Conservation (phyloP, 1,140 invertebrate genomes). For the Monomorium pharaonis region DNA sequence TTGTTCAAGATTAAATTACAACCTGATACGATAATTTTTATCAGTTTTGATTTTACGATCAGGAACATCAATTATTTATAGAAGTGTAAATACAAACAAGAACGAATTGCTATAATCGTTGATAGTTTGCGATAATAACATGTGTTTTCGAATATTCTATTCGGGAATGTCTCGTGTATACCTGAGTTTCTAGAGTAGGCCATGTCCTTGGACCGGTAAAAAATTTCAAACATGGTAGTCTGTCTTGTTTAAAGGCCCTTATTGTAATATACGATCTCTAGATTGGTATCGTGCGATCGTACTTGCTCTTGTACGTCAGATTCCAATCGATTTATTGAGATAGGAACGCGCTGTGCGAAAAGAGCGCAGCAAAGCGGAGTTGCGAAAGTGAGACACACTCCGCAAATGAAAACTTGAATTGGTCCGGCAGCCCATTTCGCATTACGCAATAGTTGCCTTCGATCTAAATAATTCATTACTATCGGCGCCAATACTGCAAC, state of each 20-base stretch:
- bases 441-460: slow-evolving; percentile 84
- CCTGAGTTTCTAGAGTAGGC: slow-evolving; percentile 28
- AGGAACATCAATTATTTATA: not conserved
- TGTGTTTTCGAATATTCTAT: not conserved
- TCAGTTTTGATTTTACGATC: not conserved
- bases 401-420: slow-evolving; percentile 89
- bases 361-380: slow-evolving; percentile 93
- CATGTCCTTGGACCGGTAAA: not conserved
- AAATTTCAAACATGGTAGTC: not conserved
- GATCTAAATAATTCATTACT: slow-evolving; percentile 89
- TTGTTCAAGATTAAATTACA: not conserved
- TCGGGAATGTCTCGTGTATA: slow-evolving; percentile 35
- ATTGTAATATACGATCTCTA: slow-evolving; percentile 87
- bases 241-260: slow-evolving; percentile 85
- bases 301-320: slow-evolving; percentile 85
- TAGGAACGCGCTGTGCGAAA: slow-evolving; percentile 90
- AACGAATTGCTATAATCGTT: not conserved
- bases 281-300: slow-evolving; percentile 80
- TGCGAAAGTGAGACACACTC: slow-evolving; percentile 92
- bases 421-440: slow-evolving; percentile 87
- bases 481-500: slow-evolving; percentile 88
- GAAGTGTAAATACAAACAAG: not conserved
- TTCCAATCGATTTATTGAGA: slow-evolving; percentile 87
- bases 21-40: not conserved
- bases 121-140: not conserved